Evolutionary conservation across 1,140 invertebrate genomes (phyloP).

Genomic region (Micrasema longulum): DNA sequence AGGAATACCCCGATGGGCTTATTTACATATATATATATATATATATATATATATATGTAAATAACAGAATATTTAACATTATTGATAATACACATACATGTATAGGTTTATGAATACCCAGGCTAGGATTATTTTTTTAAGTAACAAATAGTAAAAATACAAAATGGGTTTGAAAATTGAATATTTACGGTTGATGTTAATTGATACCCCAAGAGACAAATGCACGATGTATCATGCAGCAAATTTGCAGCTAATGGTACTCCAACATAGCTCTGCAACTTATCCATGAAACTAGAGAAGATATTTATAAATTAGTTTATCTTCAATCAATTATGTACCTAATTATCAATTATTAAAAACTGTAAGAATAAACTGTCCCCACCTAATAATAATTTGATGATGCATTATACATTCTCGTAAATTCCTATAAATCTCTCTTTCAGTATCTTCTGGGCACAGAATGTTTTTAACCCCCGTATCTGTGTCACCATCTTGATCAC

Average conservation of each 20-base stretch:
- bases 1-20: too few relatives aligned
- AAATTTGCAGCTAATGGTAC: neutral
- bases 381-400: slow-evolving; percentile 41
- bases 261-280: too few relatives aligned
- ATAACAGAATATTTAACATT: too few relatives aligned
- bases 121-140: too few relatives aligned
- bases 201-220: slow-evolving; percentile 41
- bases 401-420: slow-evolving; percentile 33
- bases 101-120: too few relatives aligned
- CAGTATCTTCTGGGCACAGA: neutral
- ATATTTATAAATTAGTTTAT: neutral
- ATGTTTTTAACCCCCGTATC: neutral
- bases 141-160: too few relatives aligned
- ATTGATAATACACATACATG: too few relatives aligned
- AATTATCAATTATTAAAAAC: slow-evolving; percentile 37
- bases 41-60: neutral
- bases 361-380: too few relatives aligned
- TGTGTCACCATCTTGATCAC: slow-evolving; percentile 1
- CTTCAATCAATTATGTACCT: slow-evolving; percentile 14
- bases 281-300: too few relatives aligned
- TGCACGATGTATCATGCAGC: neutral
- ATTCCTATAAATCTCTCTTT: slow-evolving; percentile 27
- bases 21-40: too few relatives aligned
- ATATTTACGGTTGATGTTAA: slow-evolving; percentile 31
- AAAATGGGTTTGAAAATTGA: too few relatives aligned